Evolutionary conservation across 1,140 invertebrate genomes (phyloP), one percentile per base, ranked within the genome.

Genomic region (Druon quercuslanigerum): DNA sequence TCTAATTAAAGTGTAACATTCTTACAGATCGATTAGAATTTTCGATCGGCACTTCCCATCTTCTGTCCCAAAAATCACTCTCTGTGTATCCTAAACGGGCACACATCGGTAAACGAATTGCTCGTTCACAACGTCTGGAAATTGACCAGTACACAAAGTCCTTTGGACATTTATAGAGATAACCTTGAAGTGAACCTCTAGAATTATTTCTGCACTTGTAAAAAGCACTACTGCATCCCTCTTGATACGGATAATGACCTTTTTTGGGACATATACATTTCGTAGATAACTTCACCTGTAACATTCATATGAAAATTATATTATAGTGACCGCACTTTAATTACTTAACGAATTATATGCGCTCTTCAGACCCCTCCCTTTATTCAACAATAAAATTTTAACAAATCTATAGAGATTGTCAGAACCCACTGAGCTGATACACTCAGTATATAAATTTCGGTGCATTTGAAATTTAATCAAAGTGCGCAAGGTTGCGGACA

Each of bases 61-160:
- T 84, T 5, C 79, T 85, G 16, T 85, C 85, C 83, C 83, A 90
- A 8, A 52, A 73, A 11, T 89, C 80, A 20, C 82, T 83, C 51
- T 84, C 75, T 54, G 83, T 86, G 6, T 78, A 83, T 73, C 78
- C 85, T 16, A 80, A 60, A 16, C 83, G 81, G 14, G 85, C 77
- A 79, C 95, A 96, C 76, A 93, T 92, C n/a, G 93, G 92, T 25
- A 96, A 84, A 85, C 92, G 92, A 20, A 88, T 87, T 0, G 89
- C 88, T 71, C 92, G 90, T 89, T 96, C 95, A 83, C 96, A 97
- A 84, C 94, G 92, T 87, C 94, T 93, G 76, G 95, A 96, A 1
- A 95, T 93, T 51, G 94, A 93, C 94, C 95, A 96, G 84, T 95
- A 97, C 0, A 94, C 92, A 82, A 94, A 96, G 11, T 94, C 93